Evolutionary conservation across 1,140 invertebrate species (phyloP).

Genomic region (Limonius californicus): DNA sequence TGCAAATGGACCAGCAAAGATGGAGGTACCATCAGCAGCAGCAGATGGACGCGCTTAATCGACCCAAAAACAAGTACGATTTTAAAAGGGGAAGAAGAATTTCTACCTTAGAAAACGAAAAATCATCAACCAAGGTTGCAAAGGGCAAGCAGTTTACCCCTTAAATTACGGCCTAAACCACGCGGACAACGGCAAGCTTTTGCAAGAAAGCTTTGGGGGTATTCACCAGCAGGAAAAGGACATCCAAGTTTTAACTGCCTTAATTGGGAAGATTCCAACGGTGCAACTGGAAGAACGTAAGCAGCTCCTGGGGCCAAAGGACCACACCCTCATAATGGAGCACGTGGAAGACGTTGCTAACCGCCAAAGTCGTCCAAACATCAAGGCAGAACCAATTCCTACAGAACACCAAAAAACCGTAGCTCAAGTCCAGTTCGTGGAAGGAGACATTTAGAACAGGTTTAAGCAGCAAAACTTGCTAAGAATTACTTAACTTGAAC

Average conservation of each 20-base stretch:
- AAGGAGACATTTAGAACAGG: slow-evolving; percentile 26
- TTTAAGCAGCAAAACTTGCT: not conserved
- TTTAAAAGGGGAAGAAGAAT: not conserved
- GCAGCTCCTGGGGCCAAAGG: slow-evolving; percentile 23
- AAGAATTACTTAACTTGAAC: not conserved
- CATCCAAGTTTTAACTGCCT: slow-evolving; percentile 25
- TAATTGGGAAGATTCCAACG: slow-evolving; percentile 33
- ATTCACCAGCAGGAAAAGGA: slow-evolving; percentile 14
- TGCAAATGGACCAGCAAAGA: slow-evolving; percentile 23
- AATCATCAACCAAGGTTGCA: not conserved
- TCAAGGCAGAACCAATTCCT: slow-evolving; percentile 1
- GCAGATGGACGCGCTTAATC: slow-evolving; percentile 21
- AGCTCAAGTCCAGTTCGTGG: slow-evolving; percentile 8
- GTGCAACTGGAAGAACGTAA: slow-evolving; percentile 35
- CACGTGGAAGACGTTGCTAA: slow-evolving; percentile 20
- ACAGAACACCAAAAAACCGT: slow-evolving; percentile 16
- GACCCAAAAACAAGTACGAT: not conserved
- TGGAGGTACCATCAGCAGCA: slow-evolving; percentile 35
- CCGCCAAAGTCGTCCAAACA: slow-evolving; percentile 16
- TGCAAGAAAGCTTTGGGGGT: not conserved
- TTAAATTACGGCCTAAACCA: slow-evolving; percentile 9
- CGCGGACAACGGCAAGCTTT: not conserved
- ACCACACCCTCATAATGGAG: slow-evolving; percentile 21
- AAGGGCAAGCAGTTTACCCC: slow-evolving; percentile 11
- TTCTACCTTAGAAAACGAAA: not conserved